Percentiles rank a stretch among this genome's conserved stretches.
Conservation (phyloP, 1,140 invertebrate species). For the Belonocnema kinseyi region DNA sequence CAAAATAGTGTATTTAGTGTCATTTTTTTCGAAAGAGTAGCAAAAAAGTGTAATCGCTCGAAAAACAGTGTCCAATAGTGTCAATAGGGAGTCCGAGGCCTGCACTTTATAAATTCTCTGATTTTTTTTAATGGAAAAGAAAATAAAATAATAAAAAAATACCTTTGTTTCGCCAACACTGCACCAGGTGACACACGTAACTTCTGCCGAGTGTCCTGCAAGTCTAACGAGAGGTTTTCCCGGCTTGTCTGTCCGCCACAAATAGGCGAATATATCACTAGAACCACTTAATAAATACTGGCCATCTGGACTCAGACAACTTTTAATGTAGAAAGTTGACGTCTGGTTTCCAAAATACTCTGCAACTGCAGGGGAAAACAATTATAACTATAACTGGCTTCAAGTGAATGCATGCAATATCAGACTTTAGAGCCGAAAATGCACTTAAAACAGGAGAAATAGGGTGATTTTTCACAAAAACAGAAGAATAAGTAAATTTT, state of each 20-base stretch:
- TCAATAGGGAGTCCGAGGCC: too few species aligned
- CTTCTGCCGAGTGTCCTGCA: slow-evolving; percentile 86
- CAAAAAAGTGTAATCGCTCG: too few species aligned
- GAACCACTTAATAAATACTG: slow-evolving; percentile 89
- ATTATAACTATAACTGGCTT: background rate
- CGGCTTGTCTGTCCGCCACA: slow-evolving; percentile 85
- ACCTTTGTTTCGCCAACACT: slow-evolving; percentile 74
- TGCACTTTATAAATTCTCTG: too few species aligned
- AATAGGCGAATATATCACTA: slow-evolving; percentile 88
- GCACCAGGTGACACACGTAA: slow-evolving; percentile 90
- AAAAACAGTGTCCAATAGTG: too few species aligned
- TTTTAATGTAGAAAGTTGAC: slow-evolving; percentile 89
- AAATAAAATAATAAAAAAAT: slow-evolving; percentile 32
- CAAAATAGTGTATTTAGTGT: too few species aligned
- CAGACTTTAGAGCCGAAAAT: too few species aligned
- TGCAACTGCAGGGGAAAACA: slow-evolving; percentile 59
- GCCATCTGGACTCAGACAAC: slow-evolving; percentile 86
- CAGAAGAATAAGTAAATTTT: too few species aligned
- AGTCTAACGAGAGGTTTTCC: slow-evolving; percentile 81
- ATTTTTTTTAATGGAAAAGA: too few species aligned
- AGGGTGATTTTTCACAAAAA: too few species aligned
- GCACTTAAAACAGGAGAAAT: too few species aligned
- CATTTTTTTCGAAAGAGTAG: too few species aligned
- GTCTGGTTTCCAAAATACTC: slow-evolving; percentile 82
- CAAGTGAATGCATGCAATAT: too few species aligned